A percentile compares a stretch with the other conserved stretches of the same genome.
Conservation (phyloP, 35 echinoderm and acorn worm genomes). For the Patiria miniata region DNA sequence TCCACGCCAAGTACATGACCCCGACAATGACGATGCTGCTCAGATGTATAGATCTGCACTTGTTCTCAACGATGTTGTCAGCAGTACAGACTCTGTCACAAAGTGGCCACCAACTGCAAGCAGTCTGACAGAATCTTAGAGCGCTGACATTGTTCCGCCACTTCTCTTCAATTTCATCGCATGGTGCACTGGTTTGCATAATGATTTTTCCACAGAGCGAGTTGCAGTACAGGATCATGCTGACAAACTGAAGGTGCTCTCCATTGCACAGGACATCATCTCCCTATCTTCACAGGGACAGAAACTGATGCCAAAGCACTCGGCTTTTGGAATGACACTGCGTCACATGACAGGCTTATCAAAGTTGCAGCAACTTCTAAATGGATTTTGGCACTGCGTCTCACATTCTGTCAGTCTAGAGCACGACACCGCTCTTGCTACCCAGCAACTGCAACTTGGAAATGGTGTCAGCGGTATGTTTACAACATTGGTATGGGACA, state of each 20-base stretch:
- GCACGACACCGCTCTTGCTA: conserved; percentile 76
- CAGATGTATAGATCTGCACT: not conserved
- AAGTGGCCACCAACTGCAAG: not conserved
- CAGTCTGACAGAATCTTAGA: not conserved
- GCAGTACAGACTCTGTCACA: not conserved
- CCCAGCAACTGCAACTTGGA: conserved; percentile 36
- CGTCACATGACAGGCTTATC: conserved; percentile 80
- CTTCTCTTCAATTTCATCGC: conserved; percentile 40
- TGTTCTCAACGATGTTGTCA: not conserved
- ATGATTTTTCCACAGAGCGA: not conserved
- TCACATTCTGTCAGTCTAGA: conserved; percentile 63
- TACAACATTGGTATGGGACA: conserved; percentile 73
- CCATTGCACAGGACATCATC: conserved; percentile 45
- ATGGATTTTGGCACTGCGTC: conserved; percentile 72
- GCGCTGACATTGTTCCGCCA: conserved; percentile 15
- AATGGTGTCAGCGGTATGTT: conserved; percentile 32
- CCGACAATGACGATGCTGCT: not conserved
- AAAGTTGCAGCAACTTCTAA: conserved; percentile 56
- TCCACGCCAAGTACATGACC: not conserved
- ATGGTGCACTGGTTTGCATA: conserved; percentile 35
- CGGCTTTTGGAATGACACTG: conserved; percentile 63
- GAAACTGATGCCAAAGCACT: conserved; percentile 62
- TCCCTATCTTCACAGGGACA: conserved; percentile 34
- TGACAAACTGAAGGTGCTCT: conserved; percentile 41
- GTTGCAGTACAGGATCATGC: conserved; percentile 20